Evolutionary conservation across 2,113 vertebrate genomes (phyloP).

Genomic region (rabbit (Oryctolagus cuniculus)): mOryCun1.1 NC_091447.1:9231501-9232000

Average conservation of each 20-base stretch:
- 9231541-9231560: background rate
- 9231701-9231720: background rate
- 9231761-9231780: background rate
- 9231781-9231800: background rate
- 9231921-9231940: conserved; percentile 65
- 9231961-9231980: conserved; percentile 44
- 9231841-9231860: background rate
- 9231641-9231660: background rate
- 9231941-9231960: conserved; percentile 56
- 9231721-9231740: background rate
- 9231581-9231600: background rate
- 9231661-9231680: background rate
- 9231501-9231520: conserved; percentile 5
- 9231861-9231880: background rate
- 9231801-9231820: background rate
- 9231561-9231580: background rate
- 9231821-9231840: background rate
- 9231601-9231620: conserved; percentile 21
- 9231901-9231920: conserved; percentile 36
- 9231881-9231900: background rate
- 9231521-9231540: background rate
- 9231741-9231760: conserved; percentile 4
- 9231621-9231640: background rate
- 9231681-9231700: background rate
- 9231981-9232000: background rate